Conservation (phyloP, 2,113 vertebrate genomes). For the Ciconia maguari region DNA sequence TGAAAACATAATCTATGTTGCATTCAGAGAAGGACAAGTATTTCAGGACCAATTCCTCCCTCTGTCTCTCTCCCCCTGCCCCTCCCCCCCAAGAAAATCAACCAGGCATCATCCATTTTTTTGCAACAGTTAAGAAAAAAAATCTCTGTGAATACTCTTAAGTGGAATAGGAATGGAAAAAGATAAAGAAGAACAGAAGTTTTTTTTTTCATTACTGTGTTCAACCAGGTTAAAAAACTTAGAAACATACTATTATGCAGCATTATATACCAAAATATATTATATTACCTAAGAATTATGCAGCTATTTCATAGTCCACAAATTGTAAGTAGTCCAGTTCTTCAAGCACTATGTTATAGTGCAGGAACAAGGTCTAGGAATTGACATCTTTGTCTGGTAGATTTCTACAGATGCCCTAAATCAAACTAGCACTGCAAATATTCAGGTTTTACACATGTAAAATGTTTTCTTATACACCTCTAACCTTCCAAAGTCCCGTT, state of each 20-base stretch:
- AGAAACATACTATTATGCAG: neutral
- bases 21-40: neutral
- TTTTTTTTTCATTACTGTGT: neutral
- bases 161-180: neutral
- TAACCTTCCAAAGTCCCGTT: neutral
- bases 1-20: neutral
- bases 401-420: neutral
- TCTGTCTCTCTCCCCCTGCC: neutral
- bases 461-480: neutral
- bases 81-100: neutral
- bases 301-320: neutral
- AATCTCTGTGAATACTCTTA: neutral
- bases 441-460: neutral
- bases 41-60: neutral
- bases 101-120: neutral
- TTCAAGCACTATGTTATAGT: neutral
- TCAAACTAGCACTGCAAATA: neutral
- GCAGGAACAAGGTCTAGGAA: neutral
- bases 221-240: neutral
- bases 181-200: neutral
- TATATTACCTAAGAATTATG: neutral
- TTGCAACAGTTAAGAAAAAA: neutral
- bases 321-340: neutral
- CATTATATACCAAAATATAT: neutral
- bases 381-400: neutral